These are phyloP conservation scores for Himalopsyche phryganea DNA, from an alignment of 1,140 invertebrate genomes.

Conservation along the genomic window DNA sequence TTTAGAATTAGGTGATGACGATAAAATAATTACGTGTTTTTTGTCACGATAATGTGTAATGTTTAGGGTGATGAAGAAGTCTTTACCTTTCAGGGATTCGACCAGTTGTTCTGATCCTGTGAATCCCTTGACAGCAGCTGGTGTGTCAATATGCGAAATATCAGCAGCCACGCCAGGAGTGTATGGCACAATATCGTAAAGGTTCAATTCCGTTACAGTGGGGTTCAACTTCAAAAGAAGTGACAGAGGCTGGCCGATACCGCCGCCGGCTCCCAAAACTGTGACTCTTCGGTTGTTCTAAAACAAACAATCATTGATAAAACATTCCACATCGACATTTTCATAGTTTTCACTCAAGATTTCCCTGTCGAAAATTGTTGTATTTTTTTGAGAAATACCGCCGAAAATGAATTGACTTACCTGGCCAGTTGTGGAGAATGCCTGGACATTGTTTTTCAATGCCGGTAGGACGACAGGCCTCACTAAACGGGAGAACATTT, in stretches of 20 bases:
- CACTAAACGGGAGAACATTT: constrained; percentile 55
- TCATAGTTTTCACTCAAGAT: neutral
- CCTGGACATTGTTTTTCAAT: constrained; percentile 49
- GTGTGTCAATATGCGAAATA: constrained; percentile 94
- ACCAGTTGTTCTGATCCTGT: constrained; percentile 69
- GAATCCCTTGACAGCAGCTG: constrained; percentile 77
- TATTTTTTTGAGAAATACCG: neutral
- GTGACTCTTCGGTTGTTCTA: constrained; percentile 83
- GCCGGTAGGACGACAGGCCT: constrained; percentile 48
- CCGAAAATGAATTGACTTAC: constrained; percentile 38
- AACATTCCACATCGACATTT: constrained; percentile 10
- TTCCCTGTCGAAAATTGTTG: neutral
- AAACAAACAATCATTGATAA: constrained; percentile 16
- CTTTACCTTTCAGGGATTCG: constrained; percentile 58
- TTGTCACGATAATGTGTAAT: no score
- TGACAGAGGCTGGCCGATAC: constrained; percentile 96
- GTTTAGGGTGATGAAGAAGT: neutral
- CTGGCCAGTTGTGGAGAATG: constrained; percentile 54
- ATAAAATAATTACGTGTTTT: no score
- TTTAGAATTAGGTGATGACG: no score
- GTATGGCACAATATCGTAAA: constrained; percentile 92
- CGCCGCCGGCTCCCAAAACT: constrained; percentile 93
- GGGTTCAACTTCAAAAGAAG: constrained; percentile 92
- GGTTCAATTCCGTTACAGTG: constrained; percentile 73
- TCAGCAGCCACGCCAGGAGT: constrained; percentile 97